Base-by-base conservation (phyloP, 2,113 vertebrate species). In the Rattus norvegicus region DNA sequence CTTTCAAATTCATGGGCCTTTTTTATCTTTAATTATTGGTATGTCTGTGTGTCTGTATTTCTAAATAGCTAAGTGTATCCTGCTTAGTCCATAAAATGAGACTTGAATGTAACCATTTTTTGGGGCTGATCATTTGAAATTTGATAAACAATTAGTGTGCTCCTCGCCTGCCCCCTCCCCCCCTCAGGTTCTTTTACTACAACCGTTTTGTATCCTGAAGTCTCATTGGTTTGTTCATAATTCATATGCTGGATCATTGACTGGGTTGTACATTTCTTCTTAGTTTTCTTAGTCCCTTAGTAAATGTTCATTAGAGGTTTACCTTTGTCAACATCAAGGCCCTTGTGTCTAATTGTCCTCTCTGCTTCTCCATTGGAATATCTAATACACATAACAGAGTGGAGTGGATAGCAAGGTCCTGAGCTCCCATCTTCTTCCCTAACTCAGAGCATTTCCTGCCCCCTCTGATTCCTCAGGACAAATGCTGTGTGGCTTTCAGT, bases 161-260 rank as follows among this genome's bases (percentile, higher is more conserved):
- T 56, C 52, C 36, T 59, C 30, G 28, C 19, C 30, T 36, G 17
- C 2, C 33, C 79, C 33, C 24, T 87, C 36, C 2, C 39, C 83
- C 11, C 2, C 26, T 9, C 59, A 77, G 76, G 56, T 52, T 95
- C 24, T 83, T 88, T 88, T 24, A 56, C 43, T 90, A 59, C 73
- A 65, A 77, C 39, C 70, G n/a, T 91, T 95, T 93, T 76, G 19
- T 90, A 17, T 93, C 54, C 16, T 28, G 11, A 86, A 12, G 49
- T 63, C 90, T 79, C 56, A 70, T 90, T 89, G 52, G 72, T 43
- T 94, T 83, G 69, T 47, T 90, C 30, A 67, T 92, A 28, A 91
- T 84, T 95, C 22, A 47, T 88, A 65, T 63, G 39, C 47, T 17
- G 75, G 63, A 28, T 26, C n/a, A 28, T 28, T 76, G 73, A 69